Evolutionary conservation across 2,888 invertebrate species (phyloP), one percentile per base, ranked within the genome.

Genomic region (Ctena decussata): DNA sequence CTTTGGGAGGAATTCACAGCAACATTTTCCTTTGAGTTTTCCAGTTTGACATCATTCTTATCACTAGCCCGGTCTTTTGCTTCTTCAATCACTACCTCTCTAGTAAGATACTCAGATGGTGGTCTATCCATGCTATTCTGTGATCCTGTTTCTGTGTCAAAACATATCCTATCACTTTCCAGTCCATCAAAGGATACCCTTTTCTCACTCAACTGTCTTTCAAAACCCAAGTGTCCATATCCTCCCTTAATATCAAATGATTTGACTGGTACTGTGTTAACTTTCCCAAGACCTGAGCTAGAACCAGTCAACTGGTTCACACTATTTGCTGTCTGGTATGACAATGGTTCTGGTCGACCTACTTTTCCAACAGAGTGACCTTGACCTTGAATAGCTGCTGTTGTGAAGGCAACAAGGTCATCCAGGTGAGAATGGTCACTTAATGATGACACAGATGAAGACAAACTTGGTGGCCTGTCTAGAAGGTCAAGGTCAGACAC

Each of bases 351-450:
- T 35, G 35, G 35, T 18, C 8, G 35, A 65, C 35, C 35, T 18
- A 65, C 35, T 65, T 65, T 65, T 21, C 21, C 2, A 21, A 18
- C 1, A 11, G 21, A 11, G 5, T 53, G 53, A 15, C 53, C 53
- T 30, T 60, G 60, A 60, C 27, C 5, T 35, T 30, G 32, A 35
- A 35, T 3, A 6, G 49, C 77, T 32, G 49, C 69, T 57, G 53
- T 70, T 53, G 81, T 78, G n/a, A 77, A 74, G 37, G 78, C 80
- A 35, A 83, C 32, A 69, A 72, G 77, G 53, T 86, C 86, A 76
- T 87, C 84, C 27, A 74, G 60, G 32, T 84, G 78, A 1, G 86
- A 87, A 11, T 84, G 49, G 35, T 84, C 84, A 35, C 86, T 87
- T 27, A 81, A 76, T 11, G 86, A 84, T n/a, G 81, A 75, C 44